Evolutionary conservation across 2,797 vertebrate genomes (phyloP).

Genomic region (Periparus ater): DNA sequence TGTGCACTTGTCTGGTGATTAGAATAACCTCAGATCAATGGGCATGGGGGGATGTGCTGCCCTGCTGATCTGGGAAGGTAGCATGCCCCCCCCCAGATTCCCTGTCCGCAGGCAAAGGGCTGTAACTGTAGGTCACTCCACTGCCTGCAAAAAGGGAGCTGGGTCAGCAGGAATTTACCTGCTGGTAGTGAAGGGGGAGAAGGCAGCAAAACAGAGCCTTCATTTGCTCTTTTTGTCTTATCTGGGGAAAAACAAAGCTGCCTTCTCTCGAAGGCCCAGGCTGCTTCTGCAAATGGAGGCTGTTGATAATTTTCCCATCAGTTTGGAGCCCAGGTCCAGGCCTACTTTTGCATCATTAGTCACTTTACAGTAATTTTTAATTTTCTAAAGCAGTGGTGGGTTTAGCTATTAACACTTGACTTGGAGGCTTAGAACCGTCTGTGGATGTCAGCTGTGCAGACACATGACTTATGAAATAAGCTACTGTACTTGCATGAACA

Average conservation of each 20-base stretch:
- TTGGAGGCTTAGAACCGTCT: not conserved
- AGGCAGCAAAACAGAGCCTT: not conserved
- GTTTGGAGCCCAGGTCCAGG: not conserved
- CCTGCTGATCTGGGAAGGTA: not conserved
- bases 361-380: not conserved
- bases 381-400: not conserved
- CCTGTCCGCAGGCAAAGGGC: not conserved
- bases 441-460: conserved; percentile 34
- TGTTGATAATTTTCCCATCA: not conserved
- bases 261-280: not conserved
- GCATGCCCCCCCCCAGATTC: not conserved
- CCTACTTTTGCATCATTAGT: not conserved
- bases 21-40: not conserved
- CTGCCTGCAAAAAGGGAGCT: not conserved
- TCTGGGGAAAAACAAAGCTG: not conserved
- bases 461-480: conserved; percentile 29
- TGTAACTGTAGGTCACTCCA: not conserved
- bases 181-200: not conserved
- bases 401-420: conserved; percentile 27
- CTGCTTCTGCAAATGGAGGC: not conserved
- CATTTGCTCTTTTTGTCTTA: not conserved
- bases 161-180: not conserved
- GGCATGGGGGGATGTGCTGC: not conserved
- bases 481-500: conserved; percentile 25
- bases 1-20: not conserved